Percentiles rank a stretch among this genome's conserved stretches.
Evolutionary conservation across 2,113 vertebrate genomes (phyloP).

Genomic region (Rhinoderma darwinii): DNA sequence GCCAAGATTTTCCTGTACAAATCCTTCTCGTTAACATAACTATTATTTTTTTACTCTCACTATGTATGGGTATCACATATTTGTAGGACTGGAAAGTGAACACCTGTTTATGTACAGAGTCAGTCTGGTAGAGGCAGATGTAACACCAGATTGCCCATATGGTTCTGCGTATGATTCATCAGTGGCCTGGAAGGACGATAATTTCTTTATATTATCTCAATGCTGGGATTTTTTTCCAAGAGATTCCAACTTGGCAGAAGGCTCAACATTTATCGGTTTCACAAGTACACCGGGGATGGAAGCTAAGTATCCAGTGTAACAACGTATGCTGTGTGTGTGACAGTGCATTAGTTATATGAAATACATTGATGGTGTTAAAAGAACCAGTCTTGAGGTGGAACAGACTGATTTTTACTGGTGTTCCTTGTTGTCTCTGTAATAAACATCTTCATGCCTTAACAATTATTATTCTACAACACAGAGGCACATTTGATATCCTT

Average conservation of each 20-base stretch:
- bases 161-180: conserved; percentile 57
- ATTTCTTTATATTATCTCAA: conserved; percentile 56
- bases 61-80: conserved; percentile 43
- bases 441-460: not conserved
- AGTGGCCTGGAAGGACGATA: conserved; percentile 52
- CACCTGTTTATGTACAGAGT: conserved; percentile 56
- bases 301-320: conserved; percentile 20
- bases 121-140: conserved; percentile 55
- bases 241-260: conserved; percentile 55
- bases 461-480: not conserved
- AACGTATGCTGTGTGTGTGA: conserved; percentile 35
- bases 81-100: conserved; percentile 55
- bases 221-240: conserved; percentile 40
- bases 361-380: not conserved
- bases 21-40: conserved; percentile 38
- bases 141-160: conserved; percentile 59
- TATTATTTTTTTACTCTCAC: conserved; percentile 4
- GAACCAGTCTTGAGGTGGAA: not conserved
- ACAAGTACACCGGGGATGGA: conserved; percentile 30
- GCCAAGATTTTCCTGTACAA: conserved; percentile 10
- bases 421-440: not conserved
- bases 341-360: conserved; percentile 22
- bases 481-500: not conserved
- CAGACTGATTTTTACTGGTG: not conserved
- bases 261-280: conserved; percentile 32